These are phyloP conservation scores for Helicorthomorpha holstii DNA, from an alignment of 1,140 invertebrate genomes.

Conservation along the genomic window DNA sequence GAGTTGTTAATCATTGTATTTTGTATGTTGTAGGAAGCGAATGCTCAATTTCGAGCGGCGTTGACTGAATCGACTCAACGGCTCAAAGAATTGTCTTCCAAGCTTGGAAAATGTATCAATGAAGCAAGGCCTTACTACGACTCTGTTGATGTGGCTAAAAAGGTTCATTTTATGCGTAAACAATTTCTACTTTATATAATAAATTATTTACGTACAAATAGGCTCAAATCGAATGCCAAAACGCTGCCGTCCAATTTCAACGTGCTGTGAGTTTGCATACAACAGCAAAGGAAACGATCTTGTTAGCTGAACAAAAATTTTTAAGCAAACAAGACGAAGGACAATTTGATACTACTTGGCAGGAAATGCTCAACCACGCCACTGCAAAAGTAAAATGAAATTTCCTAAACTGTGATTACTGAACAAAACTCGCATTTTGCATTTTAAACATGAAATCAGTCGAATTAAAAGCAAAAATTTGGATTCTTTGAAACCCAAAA, in stretches of 20 bases:
- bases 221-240: constrained; percentile 65
- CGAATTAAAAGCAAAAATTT: too few species aligned
- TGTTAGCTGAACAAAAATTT: constrained; percentile 73
- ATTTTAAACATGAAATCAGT: too few species aligned
- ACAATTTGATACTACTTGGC: constrained; percentile 87
- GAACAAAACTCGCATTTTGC: too few species aligned
- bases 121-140: constrained; percentile 85
- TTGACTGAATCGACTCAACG: neutral
- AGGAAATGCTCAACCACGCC: constrained; percentile 94
- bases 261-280: constrained; percentile 73
- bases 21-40: neutral
- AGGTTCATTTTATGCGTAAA: constrained; percentile 17
- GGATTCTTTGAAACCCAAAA: too few species aligned
- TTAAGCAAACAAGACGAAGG: constrained; percentile 54
- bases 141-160: constrained; percentile 43
- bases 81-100: neutral
- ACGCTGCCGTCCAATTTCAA: constrained; percentile 79
- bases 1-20: too few species aligned
- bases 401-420: too few species aligned
- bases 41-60: neutral
- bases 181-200: neutral
- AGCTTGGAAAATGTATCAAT: constrained; percentile 63
- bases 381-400: constrained; percentile 65
- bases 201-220: constrained; percentile 9
- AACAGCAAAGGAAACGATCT: constrained; percentile 90